phyloP scores from a whole-genome alignment of 2,113 vertebrate species.

The Lanius collurio region DNA sequence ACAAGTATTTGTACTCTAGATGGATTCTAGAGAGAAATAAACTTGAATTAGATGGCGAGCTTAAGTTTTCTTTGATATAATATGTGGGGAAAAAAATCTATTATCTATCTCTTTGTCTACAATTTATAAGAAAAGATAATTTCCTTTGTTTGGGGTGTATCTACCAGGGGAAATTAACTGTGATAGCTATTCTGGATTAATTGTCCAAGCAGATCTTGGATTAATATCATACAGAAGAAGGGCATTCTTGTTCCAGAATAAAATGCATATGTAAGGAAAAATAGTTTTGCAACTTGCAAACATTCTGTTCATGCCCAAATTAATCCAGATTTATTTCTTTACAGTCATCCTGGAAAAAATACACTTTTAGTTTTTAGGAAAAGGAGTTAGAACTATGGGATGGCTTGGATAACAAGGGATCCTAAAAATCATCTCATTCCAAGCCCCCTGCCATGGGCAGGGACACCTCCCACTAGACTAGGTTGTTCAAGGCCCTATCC shows the following conservation, averaged over 20 bases:
- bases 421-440: background rate
- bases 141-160: background rate
- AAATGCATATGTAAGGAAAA: background rate
- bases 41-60: background rate
- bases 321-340: background rate
- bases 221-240: background rate
- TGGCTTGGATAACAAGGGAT: background rate
- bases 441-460: background rate
- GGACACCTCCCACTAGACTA: background rate
- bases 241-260: background rate
- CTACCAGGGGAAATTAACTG: background rate
- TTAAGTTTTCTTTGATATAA: background rate
- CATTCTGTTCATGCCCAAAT: background rate
- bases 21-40: background rate
- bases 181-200: background rate
- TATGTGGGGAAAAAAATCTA: background rate
- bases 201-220: background rate
- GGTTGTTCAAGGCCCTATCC: background rate
- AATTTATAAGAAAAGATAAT: slow-evolving; percentile 18
- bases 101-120: background rate
- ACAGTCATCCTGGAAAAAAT: background rate
- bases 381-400: background rate
- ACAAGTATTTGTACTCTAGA: background rate
- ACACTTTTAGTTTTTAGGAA: background rate
- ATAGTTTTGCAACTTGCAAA: background rate